A percentile compares a stretch with the other conserved stretches of the same genome.
Evolutionary conservation across 2,113 vertebrate genomes (phyloP).

Genomic region (Numenius arquata): DNA sequence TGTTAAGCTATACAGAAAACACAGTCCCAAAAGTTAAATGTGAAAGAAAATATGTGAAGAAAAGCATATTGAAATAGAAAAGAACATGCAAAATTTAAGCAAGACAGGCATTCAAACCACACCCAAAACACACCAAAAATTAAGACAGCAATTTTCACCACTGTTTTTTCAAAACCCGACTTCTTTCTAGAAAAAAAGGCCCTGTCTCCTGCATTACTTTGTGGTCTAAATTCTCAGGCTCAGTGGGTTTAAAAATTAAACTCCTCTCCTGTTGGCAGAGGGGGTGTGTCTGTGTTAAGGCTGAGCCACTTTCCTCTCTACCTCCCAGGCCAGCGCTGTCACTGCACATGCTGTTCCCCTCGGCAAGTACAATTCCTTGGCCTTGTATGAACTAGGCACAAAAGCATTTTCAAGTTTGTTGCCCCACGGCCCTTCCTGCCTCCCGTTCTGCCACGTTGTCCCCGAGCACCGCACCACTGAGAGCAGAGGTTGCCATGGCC

Average conservation of each 20-base stretch:
- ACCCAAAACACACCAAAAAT: background rate
- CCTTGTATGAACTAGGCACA: background rate
- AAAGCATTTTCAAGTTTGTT: background rate
- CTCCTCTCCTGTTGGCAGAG: background rate
- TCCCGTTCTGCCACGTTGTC: background rate
- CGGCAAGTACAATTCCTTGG: background rate
- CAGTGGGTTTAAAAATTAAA: slow-evolving; percentile 1
- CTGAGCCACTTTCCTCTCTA: background rate
- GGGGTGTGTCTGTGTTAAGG: background rate
- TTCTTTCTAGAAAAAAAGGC: background rate
- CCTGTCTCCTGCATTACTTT: background rate
- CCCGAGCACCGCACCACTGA: fast-evolving
- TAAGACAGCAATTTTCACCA: background rate
- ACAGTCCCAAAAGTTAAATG: background rate
- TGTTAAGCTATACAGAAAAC: background rate
- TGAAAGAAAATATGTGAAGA: background rate
- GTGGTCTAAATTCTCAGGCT: background rate
- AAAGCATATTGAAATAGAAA: background rate
- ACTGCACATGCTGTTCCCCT: slow-evolving; percentile 27
- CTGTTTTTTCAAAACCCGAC: background rate
- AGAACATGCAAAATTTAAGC: background rate
- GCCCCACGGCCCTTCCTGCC: background rate
- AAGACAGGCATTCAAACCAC: background rate
- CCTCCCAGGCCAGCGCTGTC: background rate
- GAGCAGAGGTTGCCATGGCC: background rate